Conservation (phyloP, 2,113 vertebrate species). For the Colinus virginianus region DNA sequence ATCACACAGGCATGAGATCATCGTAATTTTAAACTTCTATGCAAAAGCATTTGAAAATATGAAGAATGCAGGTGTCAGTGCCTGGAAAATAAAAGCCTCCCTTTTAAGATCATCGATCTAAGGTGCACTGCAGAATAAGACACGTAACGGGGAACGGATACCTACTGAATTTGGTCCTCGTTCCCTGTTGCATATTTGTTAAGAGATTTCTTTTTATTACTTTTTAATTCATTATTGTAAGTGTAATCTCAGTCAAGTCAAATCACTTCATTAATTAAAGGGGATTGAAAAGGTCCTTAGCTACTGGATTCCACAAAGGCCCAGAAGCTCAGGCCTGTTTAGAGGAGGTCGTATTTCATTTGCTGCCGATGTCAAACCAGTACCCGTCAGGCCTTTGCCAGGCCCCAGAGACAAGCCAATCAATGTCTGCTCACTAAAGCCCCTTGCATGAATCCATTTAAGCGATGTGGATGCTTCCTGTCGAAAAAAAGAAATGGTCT, state of each 20-base stretch:
- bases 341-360: constrained; percentile 93
- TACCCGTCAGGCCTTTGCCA: constrained; percentile 73
- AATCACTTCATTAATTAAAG: constrained; percentile 96
- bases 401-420: constrained; percentile 87
- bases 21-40: constrained; percentile 7
- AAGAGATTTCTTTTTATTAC: constrained; percentile 68
- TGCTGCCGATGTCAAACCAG: constrained; percentile 89
- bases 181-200: constrained; percentile 53
- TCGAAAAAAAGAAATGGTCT: constrained; percentile 83
- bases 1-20: neutral
- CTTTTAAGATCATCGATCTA: constrained; percentile 10
- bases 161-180: neutral
- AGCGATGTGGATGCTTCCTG: constrained; percentile 90
- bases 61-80: constrained; percentile 10
- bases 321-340: constrained; percentile 86
- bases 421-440: constrained; percentile 88
- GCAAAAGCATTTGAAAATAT: constrained; percentile 1
- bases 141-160: neutral
- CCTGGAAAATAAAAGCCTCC: constrained; percentile 13
- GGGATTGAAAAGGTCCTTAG: constrained; percentile 89
- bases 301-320: constrained; percentile 84
- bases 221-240: constrained; percentile 84
- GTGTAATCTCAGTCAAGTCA: constrained; percentile 84
- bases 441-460: constrained; percentile 89
- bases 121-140: constrained; percentile 8